Evolutionary conservation across 2,797 vertebrate species (phyloP).

Genomic region (Hafferia zeledoni): DNA sequence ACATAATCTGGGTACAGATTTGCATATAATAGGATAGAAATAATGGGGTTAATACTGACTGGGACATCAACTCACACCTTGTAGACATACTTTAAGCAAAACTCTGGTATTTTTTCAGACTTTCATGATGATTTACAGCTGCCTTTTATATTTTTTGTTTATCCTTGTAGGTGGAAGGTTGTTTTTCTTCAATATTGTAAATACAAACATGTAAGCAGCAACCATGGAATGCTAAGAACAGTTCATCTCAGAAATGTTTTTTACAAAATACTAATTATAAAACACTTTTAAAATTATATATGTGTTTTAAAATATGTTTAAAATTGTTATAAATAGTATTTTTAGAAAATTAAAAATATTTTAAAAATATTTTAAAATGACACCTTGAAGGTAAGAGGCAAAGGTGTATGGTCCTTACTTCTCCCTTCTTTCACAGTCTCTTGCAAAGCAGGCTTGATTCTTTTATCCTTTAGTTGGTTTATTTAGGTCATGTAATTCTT

Average conservation of each 20-base stretch:
- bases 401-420: not conserved
- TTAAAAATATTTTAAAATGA: not conserved
- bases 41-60: not conserved
- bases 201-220: not conserved
- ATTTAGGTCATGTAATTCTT: constrained; percentile 20
- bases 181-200: not conserved
- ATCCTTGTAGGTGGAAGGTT: not conserved
- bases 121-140: not conserved
- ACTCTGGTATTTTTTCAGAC: not conserved
- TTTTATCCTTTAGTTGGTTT: not conserved
- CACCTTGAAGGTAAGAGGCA: not conserved
- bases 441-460: not conserved
- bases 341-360: not conserved
- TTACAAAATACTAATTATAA: not conserved
- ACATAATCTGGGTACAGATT: not conserved
- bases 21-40: not conserved
- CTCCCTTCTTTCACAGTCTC: not conserved
- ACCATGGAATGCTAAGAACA: not conserved
- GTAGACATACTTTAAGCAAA: not conserved
- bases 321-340: not conserved
- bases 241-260: not conserved
- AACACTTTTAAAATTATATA: not conserved
- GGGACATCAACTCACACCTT: not conserved
- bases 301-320: not conserved
- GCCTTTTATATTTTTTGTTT: not conserved